phyloP scores from a whole-genome alignment of 2,888 invertebrate genomes.

The Leptopilina drosophilae region DNA sequence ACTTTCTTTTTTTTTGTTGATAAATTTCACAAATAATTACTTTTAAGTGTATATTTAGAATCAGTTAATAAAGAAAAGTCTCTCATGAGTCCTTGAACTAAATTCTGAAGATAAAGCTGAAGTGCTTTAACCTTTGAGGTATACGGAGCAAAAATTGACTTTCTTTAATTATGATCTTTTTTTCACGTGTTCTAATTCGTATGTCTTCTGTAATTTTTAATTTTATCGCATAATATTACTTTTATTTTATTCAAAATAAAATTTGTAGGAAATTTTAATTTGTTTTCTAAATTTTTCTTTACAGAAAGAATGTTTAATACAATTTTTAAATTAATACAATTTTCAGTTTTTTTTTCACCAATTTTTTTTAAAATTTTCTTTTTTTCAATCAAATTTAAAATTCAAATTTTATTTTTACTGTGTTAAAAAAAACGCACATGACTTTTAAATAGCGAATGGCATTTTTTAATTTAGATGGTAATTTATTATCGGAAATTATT shows the following conservation, averaged over 20 bases:
- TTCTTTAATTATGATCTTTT: constrained; percentile 16
- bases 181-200: constrained; percentile 11
- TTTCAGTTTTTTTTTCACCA: too few species aligned
- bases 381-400: too few species aligned
- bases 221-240: too few species aligned
- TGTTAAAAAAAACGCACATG: too few species aligned
- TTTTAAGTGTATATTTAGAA: constrained; percentile 7
- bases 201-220: not conserved
- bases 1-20: not conserved
- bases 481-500: too few species aligned
- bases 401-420: too few species aligned
- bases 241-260: too few species aligned
- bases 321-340: not conserved
- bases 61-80: constrained; percentile 6
- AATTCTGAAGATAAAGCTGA: constrained; percentile 20
- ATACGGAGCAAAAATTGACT: constrained; percentile 9
- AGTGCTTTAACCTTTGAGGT: constrained; percentile 30
- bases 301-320: not conserved
- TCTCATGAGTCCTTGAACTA: constrained; percentile 5
- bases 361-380: too few species aligned
- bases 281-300: not conserved
- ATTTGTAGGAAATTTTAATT: too few species aligned
- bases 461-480: too few species aligned
- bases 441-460: too few species aligned
- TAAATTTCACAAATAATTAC: not conserved